These are phyloP conservation scores for Watersipora subatra DNA, from an alignment of 1,140 invertebrate species.

Conservation along the genomic window DNA sequence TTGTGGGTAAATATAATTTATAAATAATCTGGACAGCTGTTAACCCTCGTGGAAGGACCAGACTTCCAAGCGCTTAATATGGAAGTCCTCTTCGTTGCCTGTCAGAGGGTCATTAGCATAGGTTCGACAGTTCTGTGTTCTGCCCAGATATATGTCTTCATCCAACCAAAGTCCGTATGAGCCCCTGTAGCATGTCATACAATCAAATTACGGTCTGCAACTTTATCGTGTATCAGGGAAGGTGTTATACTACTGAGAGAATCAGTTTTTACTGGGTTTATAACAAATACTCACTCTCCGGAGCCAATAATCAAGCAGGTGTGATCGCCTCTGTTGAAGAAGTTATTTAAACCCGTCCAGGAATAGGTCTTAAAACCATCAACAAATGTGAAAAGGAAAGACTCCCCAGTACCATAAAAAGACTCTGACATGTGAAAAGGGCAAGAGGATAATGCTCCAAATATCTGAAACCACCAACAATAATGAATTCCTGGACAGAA, in stretches of 20 bases:
- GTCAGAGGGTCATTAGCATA: slow-evolving; percentile 86
- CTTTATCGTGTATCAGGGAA: too few species aligned
- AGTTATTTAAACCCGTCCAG: slow-evolving; percentile 98
- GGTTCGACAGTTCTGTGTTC: slow-evolving; percentile 82
- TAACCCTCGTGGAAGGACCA: slow-evolving; percentile 72
- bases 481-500: too few species aligned
- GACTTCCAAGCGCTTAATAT: slow-evolving; percentile 84
- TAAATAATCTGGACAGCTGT: too few species aligned
- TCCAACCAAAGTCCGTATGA: slow-evolving; percentile 95
- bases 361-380: slow-evolving; percentile 54
- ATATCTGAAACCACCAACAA: slow-evolving; percentile 77
- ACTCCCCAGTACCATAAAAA: slow-evolving; percentile 97
- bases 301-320: slow-evolving; percentile 90
- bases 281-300: slow-evolving; percentile 82
- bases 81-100: slow-evolving; percentile 74
- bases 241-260: too few species aligned
- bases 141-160: slow-evolving; percentile 84
- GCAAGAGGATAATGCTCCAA: slow-evolving; percentile 84
- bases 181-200: slow-evolving; percentile 68
- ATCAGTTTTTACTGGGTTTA: too few species aligned
- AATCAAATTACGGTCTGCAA: too few species aligned
- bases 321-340: slow-evolving; percentile 91
- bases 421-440: slow-evolving; percentile 79
- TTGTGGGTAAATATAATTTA: too few species aligned
- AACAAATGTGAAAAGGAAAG: slow-evolving; percentile 76